Percentiles rank a stretch among this genome's conserved stretches.
phyloP scores from a whole-genome alignment of 2,113 vertebrate genomes.

The Melanerpes formicivorus region DNA sequence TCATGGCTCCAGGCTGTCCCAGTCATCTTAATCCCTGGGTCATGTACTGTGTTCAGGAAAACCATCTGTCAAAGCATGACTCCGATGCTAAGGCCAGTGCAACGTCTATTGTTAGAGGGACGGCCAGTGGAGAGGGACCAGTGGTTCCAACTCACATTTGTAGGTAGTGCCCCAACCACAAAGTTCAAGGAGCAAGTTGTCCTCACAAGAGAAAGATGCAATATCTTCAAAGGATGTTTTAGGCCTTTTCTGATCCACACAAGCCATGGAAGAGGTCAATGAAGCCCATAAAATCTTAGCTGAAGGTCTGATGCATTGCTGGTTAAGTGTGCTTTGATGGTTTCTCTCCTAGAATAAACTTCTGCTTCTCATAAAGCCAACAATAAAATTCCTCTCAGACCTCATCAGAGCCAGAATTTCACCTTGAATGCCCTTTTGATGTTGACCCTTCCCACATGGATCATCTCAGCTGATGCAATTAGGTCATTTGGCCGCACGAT shows the following conservation, averaged over 20 bases:
- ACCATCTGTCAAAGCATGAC: neutral
- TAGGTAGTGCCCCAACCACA: neutral
- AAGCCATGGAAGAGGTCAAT: neutral
- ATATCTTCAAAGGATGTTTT: neutral
- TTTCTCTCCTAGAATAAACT: neutral
- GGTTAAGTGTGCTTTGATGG: neutral
- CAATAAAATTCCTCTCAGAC: neutral
- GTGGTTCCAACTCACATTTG: neutral
- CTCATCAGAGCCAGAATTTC: neutral
- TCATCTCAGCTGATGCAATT: conserved; percentile 2
- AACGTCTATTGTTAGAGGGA: neutral
- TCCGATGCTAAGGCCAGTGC: neutral
- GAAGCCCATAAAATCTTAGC: neutral
- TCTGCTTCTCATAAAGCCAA: neutral
- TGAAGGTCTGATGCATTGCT: neutral
- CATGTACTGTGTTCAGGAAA: neutral
- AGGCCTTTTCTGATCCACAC: neutral
- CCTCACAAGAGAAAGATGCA: neutral
- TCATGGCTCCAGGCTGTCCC: neutral
- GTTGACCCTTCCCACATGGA: conserved; percentile 18
- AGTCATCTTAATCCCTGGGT: neutral
- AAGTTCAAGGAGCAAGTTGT: neutral
- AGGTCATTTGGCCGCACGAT: neutral
- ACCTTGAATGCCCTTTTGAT: neutral
- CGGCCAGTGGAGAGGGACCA: neutral